phyloP scores from a whole-genome alignment of 2,888 invertebrate species.

The Cheilosia impressa region DNA sequence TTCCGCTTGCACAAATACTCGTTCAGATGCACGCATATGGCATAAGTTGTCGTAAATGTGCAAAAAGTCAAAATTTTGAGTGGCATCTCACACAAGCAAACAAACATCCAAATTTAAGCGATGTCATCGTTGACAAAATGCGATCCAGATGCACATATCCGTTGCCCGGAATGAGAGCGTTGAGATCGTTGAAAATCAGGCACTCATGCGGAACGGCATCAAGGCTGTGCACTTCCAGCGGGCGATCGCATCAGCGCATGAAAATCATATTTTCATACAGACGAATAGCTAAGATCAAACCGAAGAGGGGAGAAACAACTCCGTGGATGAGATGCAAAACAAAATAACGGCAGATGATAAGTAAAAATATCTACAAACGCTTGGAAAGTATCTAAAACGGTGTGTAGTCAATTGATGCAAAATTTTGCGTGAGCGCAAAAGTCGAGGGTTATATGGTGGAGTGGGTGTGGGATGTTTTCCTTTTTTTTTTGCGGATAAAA shows the following conservation, averaged over 20 bases:
- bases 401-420: constrained; percentile 27
- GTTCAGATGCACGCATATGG: too few relatives aligned
- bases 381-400: constrained; percentile 52
- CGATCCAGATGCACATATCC: constrained; percentile 63
- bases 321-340: constrained; percentile 21
- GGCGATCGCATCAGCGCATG: constrained; percentile 43
- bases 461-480: constrained; percentile 29
- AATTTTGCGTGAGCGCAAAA: constrained; percentile 16
- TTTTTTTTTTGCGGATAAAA: constrained; percentile 39
- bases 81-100: constrained; percentile 41
- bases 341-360: constrained; percentile 51
- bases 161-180: constrained; percentile 26
- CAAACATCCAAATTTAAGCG: constrained; percentile 32
- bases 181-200: constrained; percentile 45
- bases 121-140: constrained; percentile 69
- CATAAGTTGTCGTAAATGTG: neutral
- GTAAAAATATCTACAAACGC: constrained; percentile 65
- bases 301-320: neutral
- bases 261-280: constrained; percentile 45
- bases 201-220: constrained; percentile 60
- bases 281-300: constrained; percentile 53
- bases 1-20: neutral
- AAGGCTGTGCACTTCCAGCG: constrained; percentile 48
- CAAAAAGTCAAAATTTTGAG: constrained; percentile 44
- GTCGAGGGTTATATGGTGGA: constrained; percentile 48